Evolutionary conservation across 2,888 invertebrate genomes (phyloP).

Genomic region (Mantis religiosa): DNA sequence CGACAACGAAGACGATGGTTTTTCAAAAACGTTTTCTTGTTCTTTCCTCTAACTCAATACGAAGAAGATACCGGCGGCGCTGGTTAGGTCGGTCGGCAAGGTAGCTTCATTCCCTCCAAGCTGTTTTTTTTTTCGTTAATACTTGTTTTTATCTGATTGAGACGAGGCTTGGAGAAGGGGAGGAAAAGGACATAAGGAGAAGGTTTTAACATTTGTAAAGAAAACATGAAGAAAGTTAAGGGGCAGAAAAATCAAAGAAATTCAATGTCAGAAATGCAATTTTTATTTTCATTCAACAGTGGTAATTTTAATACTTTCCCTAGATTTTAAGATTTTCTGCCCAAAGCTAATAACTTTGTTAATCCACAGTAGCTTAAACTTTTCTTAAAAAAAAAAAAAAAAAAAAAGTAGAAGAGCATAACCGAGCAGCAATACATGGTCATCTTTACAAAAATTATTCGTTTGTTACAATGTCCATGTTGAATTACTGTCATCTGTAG

Average conservation of each 20-base stretch:
- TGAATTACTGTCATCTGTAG: too few relatives aligned
- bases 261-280: not conserved
- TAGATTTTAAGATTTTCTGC: too few relatives aligned
- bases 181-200: not conserved
- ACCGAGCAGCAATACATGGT: too few relatives aligned
- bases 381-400: too few relatives aligned
- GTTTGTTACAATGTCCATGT: too few relatives aligned
- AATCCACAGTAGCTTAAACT: too few relatives aligned
- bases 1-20: slow-evolving; percentile 3
- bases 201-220: not conserved
- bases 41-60: not conserved
- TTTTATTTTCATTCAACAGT: not conserved
- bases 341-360: not conserved
- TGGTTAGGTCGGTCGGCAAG: not conserved
- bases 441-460: too few relatives aligned
- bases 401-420: too few relatives aligned
- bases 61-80: slow-evolving; percentile 1
- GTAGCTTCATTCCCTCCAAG: not conserved
- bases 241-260: not conserved
- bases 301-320: not conserved
- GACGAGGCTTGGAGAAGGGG: not conserved
- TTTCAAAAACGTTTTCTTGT: slow-evolving; percentile 5
- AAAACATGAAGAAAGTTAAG: not conserved
- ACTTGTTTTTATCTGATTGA: slow-evolving; percentile 10
- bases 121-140: not conserved